Evolutionary conservation across 2,888 invertebrate genomes (phyloP).

Genomic region (Eurytoma californica): DNA sequence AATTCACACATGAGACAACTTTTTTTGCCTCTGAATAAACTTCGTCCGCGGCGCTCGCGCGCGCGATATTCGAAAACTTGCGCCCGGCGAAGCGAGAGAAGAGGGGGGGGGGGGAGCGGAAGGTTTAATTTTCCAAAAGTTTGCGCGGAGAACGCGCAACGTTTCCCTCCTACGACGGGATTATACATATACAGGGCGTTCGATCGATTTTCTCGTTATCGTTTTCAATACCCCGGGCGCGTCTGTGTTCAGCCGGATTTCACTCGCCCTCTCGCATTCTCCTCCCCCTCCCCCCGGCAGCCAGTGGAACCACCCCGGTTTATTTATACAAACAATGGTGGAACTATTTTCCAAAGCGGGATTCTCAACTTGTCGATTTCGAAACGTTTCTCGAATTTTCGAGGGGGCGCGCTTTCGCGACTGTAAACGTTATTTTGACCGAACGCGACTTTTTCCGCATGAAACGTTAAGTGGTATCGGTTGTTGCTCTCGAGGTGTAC

Average conservation of each 20-base stretch:
- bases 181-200: background rate
- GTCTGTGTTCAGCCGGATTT: background rate
- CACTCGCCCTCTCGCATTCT: background rate
- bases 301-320: background rate
- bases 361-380: slow-evolving; percentile 11
- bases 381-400: background rate
- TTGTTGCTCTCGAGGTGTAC: too few species aligned
- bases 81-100: background rate
- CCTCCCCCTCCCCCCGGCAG: background rate
- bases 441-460: too few species aligned
- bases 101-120: background rate
- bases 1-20: slow-evolving; percentile 22
- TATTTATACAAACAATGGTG: slow-evolving; percentile 40
- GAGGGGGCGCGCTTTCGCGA: background rate
- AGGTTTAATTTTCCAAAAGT: slow-evolving; percentile 46
- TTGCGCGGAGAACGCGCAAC: background rate
- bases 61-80: slow-evolving; percentile 41
- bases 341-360: slow-evolving; percentile 4
- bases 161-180: background rate
- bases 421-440: background rate
- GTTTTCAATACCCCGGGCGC: slow-evolving; percentile 18
- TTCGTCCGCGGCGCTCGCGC: background rate
- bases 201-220: slow-evolving; percentile 52
- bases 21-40: slow-evolving; percentile 25
- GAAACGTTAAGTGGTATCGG: too few species aligned